These are phyloP conservation scores for Microplitis demolitor DNA, from an alignment of 1,140 invertebrate species.

Conservation along the genomic window DNA sequence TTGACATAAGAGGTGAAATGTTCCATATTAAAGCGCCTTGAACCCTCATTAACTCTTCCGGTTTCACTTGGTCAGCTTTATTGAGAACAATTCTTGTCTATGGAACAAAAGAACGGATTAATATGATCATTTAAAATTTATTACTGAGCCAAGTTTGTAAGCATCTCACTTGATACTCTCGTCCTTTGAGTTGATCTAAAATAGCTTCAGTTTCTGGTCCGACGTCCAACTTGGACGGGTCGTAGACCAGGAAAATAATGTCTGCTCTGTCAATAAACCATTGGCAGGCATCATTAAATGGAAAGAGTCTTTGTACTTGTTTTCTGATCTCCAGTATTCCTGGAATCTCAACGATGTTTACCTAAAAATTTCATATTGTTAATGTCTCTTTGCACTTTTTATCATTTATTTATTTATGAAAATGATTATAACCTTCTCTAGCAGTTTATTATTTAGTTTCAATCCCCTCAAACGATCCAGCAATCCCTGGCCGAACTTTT, in stretches of 20 bases:
- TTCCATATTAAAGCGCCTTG: slow-evolving; percentile 95
- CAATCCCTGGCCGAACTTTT: slow-evolving; percentile 93
- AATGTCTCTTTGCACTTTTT: too few relatives aligned
- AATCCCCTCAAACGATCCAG: slow-evolving; percentile 86
- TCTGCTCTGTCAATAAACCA: slow-evolving; percentile 96
- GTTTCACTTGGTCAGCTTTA: slow-evolving; percentile 92
- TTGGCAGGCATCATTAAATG: slow-evolving; percentile 94
- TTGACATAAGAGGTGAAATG: slow-evolving; percentile 92
- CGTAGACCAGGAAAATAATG: slow-evolving; percentile 93
- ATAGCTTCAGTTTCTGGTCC: slow-evolving; percentile 93
- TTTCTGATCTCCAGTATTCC: slow-evolving; percentile 93
- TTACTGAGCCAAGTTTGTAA: not conserved
- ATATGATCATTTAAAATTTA: not conserved
- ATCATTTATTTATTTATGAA: too few relatives aligned
- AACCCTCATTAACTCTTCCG: slow-evolving; percentile 90
- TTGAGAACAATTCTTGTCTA: slow-evolving; percentile 87
- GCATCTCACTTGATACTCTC: slow-evolving; percentile 79
- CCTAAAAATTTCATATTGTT: slow-evolving; percentile 62
- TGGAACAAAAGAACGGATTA: not conserved
- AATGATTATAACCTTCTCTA: slow-evolving; percentile 76
- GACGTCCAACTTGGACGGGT: slow-evolving; percentile 93
- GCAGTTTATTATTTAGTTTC: slow-evolving; percentile 79
- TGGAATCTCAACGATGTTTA: slow-evolving; percentile 95
- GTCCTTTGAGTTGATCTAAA: slow-evolving; percentile 89
- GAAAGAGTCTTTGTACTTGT: slow-evolving; percentile 89